These are phyloP conservation scores for Mythimna impura DNA, from an alignment of 2,888 invertebrate species.

Conservation along the genomic window DNA sequence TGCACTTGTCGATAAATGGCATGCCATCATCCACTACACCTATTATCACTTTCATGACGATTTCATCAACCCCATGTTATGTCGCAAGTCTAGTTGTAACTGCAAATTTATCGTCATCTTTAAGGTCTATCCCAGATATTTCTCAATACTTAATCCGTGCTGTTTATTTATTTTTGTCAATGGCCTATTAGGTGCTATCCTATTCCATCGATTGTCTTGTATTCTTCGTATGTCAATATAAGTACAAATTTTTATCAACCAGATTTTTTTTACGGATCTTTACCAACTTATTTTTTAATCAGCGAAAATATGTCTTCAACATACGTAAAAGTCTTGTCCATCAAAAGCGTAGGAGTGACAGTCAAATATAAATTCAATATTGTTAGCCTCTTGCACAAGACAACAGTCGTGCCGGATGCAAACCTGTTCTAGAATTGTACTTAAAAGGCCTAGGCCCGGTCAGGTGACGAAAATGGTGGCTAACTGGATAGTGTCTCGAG, in stretches of 20 bases:
- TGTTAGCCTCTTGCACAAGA: slow-evolving; percentile 56
- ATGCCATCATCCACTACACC: not conserved
- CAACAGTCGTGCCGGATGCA: slow-evolving; percentile 61
- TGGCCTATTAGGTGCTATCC: not conserved
- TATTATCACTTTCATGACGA: not conserved
- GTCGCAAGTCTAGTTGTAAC: not conserved
- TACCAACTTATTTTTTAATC: not conserved
- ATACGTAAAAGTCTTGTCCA: slow-evolving; percentile 52
- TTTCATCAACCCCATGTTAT: not conserved
- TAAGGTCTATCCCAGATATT: no score
- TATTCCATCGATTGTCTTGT: not conserved
- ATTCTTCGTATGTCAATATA: not conserved
- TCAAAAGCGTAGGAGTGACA: slow-evolving; percentile 62
- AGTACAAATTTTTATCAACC: not conserved
- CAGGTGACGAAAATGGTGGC: slow-evolving; percentile 59
- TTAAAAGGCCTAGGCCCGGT: slow-evolving; percentile 61
- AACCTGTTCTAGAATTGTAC: slow-evolving; percentile 69
- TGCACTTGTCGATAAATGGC: slow-evolving; percentile 12
- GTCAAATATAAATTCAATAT: slow-evolving; percentile 53
- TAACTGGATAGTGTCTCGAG: slow-evolving; percentile 34
- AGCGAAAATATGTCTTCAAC: slow-evolving; percentile 1
- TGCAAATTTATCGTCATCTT: no score
- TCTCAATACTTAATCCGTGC: no score
- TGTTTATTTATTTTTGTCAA: no score
- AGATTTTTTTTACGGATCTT: not conserved